Base-by-base conservation (phyloP, 2,113 vertebrate species). In the Limanda limanda region DNA sequence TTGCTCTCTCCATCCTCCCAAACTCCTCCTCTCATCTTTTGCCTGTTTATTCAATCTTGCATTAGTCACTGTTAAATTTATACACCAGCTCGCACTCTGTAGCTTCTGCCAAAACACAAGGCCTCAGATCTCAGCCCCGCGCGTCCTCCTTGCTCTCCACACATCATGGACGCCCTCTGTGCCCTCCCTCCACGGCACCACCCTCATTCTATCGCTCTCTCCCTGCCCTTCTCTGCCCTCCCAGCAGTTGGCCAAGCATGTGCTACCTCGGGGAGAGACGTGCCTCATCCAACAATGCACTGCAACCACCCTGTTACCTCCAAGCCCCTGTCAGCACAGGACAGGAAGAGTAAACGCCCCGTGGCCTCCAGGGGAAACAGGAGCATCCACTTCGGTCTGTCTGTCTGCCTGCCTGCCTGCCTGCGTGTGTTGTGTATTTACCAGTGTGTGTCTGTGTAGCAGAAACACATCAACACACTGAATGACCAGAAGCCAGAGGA, bases 311-410 rank as follows among this genome's bases (percentile, higher is more conserved):
- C 74, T 27, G 57, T 51, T 82, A 81, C 75, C 83, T 72, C 62
- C 68, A 78, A 72, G 47, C 47, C 71, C 60, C 82, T 66, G 83
- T 89, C 88, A 92, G 86, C 86, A 70, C 52, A 11, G 86, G 80
- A 87, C 88, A 90, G 83, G 79, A 87, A 85, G 85, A 74, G 85
- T 80, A 74, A 89, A 86, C 18, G 64, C 63, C 78, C 52, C 14
- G 35, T 20, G 59, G 64, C 69, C 86, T 71, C 21, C 1, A 74
- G 78, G 88, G 86, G 68, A 79, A 88, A 87, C 59, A 21, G 73
- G 80, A 90, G 76, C 83, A 83, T 86, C 79, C 76, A 81, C 74
- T 74, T 76, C 82, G 75, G 57, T 59, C 56, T 4, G 18, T 60
- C 67, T 72, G 81, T 68, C 61, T 80, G 78, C 40, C 61, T 80